A percentile compares a stretch with the other conserved stretches of the same genome.
Evolutionary conservation across 2,797 vertebrate species (phyloP).

Genomic region (Notolepis coatsorum): DNA sequence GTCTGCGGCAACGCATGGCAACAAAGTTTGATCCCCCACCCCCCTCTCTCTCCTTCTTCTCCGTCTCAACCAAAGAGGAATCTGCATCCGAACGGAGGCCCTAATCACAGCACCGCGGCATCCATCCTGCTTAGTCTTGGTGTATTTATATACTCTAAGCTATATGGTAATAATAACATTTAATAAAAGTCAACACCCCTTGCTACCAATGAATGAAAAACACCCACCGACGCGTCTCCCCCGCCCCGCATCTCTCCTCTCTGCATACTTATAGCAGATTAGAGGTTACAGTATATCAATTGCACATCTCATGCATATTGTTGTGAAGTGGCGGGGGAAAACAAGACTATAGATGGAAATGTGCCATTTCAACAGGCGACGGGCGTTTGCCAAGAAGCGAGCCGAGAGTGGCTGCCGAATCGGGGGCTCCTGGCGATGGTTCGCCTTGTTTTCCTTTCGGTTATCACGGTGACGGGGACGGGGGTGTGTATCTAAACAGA

Average conservation of each 20-base stretch:
- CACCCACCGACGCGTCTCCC: slow-evolving; percentile 39
- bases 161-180: slow-evolving; percentile 80
- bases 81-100: slow-evolving; percentile 45
- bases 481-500: slow-evolving; percentile 74
- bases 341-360: slow-evolving; percentile 73
- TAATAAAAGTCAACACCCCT: slow-evolving; percentile 80
- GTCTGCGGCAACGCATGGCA: slow-evolving; percentile 67
- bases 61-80: slow-evolving; percentile 52
- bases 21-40: slow-evolving; percentile 70
- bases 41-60: slow-evolving; percentile 14
- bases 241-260: slow-evolving; percentile 56
- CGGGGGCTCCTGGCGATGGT: slow-evolving; percentile 60
- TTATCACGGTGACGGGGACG: slow-evolving; percentile 64
- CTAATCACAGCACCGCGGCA: slow-evolving; percentile 66
- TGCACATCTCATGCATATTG: slow-evolving; percentile 71
- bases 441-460: slow-evolving; percentile 73
- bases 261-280: slow-evolving; percentile 74
- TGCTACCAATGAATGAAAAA: slow-evolving; percentile 68
- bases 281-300: slow-evolving; percentile 73
- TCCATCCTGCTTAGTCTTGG: slow-evolving; percentile 44
- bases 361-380: slow-evolving; percentile 70
- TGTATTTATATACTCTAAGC: slow-evolving; percentile 60
- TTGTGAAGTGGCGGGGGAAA: slow-evolving; percentile 54
- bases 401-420: slow-evolving; percentile 70
- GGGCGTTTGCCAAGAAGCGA: slow-evolving; percentile 69